A percentile compares a stretch with the other conserved stretches of the same genome.
phyloP scores from a whole-genome alignment of 2,797 vertebrate genomes.

The Jordanella pulchra region DNA sequence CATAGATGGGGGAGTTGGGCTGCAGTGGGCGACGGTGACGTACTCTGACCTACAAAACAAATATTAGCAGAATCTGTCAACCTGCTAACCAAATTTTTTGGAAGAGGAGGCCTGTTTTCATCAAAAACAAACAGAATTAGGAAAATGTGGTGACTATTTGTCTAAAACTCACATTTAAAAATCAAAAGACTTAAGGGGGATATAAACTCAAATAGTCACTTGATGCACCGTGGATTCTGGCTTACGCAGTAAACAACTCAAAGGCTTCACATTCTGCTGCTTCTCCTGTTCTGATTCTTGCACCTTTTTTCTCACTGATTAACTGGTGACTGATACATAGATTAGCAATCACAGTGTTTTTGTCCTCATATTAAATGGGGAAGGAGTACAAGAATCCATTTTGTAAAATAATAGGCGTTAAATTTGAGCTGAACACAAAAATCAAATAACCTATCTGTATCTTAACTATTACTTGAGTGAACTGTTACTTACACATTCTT shows the following conservation, averaged over 20 bases:
- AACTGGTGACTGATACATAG: too few species aligned
- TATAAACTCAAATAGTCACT: too few species aligned
- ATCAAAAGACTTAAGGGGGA: too few species aligned
- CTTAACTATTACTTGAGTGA: too few species aligned
- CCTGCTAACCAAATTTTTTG: background rate
- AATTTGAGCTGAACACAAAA: background rate
- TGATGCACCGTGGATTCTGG: too few species aligned
- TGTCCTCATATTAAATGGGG: background rate
- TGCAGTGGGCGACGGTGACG: constrained; percentile 15
- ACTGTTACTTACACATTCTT: constrained; percentile 65
- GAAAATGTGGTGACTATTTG: too few species aligned
- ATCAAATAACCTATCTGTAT: background rate
- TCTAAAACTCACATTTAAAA: too few species aligned
- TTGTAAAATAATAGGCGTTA: background rate
- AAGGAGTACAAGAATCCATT: background rate
- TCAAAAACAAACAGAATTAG: background rate
- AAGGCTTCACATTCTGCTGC: too few species aligned
- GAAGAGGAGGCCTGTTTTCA: background rate
- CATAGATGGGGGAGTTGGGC: constrained; percentile 60
- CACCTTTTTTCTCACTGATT: too few species aligned
- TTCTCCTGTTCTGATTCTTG: too few species aligned
- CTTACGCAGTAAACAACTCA: too few species aligned
- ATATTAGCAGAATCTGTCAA: background rate
- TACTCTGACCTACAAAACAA: constrained; percentile 44
- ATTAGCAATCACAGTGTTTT: too few species aligned